These are phyloP conservation scores for Avahi laniger DNA, from an alignment of 2,797 vertebrate genomes.

Conservation along the genomic window DNA sequence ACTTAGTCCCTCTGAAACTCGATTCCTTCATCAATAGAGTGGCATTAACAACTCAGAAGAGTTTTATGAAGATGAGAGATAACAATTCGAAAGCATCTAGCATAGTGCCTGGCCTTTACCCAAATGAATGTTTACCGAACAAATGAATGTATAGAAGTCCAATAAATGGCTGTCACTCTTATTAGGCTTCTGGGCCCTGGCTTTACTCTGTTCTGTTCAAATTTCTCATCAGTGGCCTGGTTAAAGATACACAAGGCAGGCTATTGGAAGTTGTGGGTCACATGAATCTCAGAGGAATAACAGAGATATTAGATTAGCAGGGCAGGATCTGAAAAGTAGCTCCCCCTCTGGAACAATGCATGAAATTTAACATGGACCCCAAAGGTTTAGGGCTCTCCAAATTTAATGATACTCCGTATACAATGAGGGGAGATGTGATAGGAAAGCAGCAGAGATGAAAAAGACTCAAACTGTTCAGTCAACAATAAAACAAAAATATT, in stretches of 20 bases:
- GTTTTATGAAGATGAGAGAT: neutral
- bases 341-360: neutral
- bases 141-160: neutral
- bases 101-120: neutral
- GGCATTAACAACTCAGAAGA: neutral
- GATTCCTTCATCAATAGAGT: neutral
- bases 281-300: neutral
- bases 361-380: neutral
- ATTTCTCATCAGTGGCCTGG: neutral
- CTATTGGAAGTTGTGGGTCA: neutral
- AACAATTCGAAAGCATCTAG: constrained; percentile 1
- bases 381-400: neutral
- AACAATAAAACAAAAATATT: constrained; percentile 37
- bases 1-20: neutral
- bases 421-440: neutral
- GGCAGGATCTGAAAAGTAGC: neutral
- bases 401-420: neutral
- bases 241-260: neutral
- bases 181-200: neutral
- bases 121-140: neutral
- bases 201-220: neutral
- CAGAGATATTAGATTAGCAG: neutral
- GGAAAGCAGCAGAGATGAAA: neutral
- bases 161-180: neutral
- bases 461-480: neutral